Conservation (phyloP, 1,140 invertebrate species). For the Batillaria attramentaria region DNA sequence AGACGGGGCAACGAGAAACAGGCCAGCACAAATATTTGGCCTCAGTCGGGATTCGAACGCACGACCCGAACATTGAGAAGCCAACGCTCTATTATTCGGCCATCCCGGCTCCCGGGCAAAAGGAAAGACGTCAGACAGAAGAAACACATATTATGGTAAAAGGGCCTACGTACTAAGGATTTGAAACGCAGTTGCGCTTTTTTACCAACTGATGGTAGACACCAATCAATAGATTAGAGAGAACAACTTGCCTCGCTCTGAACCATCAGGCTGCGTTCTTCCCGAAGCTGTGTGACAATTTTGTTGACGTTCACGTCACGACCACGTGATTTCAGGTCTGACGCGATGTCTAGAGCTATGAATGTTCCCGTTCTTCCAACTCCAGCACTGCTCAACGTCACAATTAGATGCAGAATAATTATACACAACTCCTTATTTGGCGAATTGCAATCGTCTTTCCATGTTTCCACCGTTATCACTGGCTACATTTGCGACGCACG, state of each 20-base stretch:
- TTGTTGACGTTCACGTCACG: conserved; percentile 40
- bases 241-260: conserved; percentile 48
- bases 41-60: too few species aligned
- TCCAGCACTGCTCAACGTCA: conserved; percentile 55
- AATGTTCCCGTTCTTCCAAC: conserved; percentile 66
- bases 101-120: too few species aligned
- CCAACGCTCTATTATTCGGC: too few species aligned
- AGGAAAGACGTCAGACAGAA: too few species aligned
- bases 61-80: too few species aligned
- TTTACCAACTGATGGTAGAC: too few species aligned
- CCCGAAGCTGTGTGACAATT: conserved; percentile 43
- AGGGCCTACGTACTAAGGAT: too few species aligned
- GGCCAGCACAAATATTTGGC: too few species aligned
- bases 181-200: too few species aligned
- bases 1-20: too few species aligned
- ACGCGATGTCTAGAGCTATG: conserved; percentile 61
- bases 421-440: not conserved
- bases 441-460: not conserved
- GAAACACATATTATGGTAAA: too few species aligned
- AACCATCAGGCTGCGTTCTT: conserved; percentile 48
- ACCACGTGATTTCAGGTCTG: conserved; percentile 39
- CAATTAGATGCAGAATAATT: not conserved
- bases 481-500: not conserved
- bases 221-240: too few species aligned
- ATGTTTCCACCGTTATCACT: not conserved